Base-by-base conservation (phyloP, 2,888 invertebrate genomes). In the Drosophila anomelani region DNA sequence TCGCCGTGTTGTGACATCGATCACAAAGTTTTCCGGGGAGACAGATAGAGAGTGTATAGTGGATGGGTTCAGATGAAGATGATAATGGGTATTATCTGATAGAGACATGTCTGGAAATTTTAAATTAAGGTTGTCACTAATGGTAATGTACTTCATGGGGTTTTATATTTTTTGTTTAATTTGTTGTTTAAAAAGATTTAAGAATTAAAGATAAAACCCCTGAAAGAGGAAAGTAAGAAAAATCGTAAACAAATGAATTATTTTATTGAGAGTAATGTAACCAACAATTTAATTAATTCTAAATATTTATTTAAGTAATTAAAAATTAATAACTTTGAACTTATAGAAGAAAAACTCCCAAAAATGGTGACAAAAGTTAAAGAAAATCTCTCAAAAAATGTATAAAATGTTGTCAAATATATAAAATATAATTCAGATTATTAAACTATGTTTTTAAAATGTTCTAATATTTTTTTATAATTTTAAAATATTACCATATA, bases 1-100 rank as follows among this genome's bases (percentile, higher is more conserved):
- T 70, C 41, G 41, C 20, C 38, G 32, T 68, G 71, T 70, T 70
- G 38, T 64, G 75, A 56, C 71, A 74, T 56, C 36, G 36, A 64
- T 43, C 49, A 44, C 34, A 54, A 60, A 36, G 34, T 71, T 53
- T 43, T 47, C 49, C n/a, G 36, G 51, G 43, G 23, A 17, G 15
- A 39, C 29, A 44, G 20, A 17, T 29, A 49, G 17, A 9, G 7
- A 15, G 51, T 20, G 32, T 4, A 32, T 26, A 5, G 15, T 46
- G 8, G 34, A 38, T 44, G 68, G 66, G 17, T 54, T 68, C 34
- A 23, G 70, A 34, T n/a, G 20, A n/a, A 47, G 15, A 26, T 41
- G 71, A 57, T 36, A 29, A 39, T 5, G 57, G 26, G 1, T 47
- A 41, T 23, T 46, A 69, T 36, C 51, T 51, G 17, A 39, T 12